A percentile compares a stretch with the other conserved stretches of the same genome.
Evolutionary conservation across 2,113 vertebrate genomes (phyloP).

Genomic region (Mesocricetus auratus): DNA sequence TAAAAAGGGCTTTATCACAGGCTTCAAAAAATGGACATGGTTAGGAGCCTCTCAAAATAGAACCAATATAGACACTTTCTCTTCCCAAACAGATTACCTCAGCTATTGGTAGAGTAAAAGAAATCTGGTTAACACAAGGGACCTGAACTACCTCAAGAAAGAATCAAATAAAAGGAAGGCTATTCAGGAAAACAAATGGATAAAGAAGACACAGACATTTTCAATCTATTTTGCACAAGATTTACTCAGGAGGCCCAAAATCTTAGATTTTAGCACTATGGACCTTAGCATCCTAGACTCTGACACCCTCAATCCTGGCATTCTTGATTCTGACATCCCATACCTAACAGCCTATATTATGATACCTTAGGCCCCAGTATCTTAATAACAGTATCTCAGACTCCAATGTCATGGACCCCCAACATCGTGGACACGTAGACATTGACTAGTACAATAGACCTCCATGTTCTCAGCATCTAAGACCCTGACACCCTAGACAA

Average conservation of each 20-base stretch:
- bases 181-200: background rate
- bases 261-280: background rate
- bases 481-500: background rate
- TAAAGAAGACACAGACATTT: background rate
- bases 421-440: background rate
- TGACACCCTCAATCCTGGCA: background rate
- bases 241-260: background rate
- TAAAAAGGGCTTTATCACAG: background rate
- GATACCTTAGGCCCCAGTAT: background rate
- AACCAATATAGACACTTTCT: background rate
- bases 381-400: background rate
- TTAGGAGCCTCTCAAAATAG: background rate
- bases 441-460: background rate
- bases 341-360: background rate
- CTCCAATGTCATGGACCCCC: background rate
- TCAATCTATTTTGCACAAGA: background rate
- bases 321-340: background rate
- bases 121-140: background rate
- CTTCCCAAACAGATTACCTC: background rate
- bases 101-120: background rate
- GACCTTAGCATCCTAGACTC: background rate
- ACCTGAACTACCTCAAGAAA: background rate
- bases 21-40: background rate
- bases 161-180: background rate
- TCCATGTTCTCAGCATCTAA: background rate